Evolutionary conservation across 37 sponge, comb jelly and placozoan genomes (phyloP).

Genomic region (Beroe ovata): DNA sequence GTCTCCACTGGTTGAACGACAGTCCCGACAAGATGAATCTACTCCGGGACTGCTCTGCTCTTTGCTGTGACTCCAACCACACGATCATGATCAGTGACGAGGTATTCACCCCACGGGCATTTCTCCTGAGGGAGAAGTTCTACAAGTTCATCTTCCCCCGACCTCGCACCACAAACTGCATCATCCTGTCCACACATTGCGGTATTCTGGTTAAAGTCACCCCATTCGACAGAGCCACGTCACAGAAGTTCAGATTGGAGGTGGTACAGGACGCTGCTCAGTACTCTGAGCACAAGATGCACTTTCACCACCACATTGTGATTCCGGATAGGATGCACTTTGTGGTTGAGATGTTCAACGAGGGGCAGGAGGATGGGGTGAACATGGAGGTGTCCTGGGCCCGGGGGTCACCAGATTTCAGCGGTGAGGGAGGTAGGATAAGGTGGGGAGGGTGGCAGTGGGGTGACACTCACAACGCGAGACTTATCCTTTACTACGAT

Average conservation of each 20-base stretch:
- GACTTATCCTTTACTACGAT: neutral
- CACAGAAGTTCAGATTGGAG: neutral
- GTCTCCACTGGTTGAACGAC: constrained; percentile 34
- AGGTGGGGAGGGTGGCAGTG: constrained; percentile 28
- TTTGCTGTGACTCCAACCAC: neutral
- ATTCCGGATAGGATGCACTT: constrained; percentile 35
- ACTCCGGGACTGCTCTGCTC: neutral
- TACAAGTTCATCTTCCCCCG: constrained; percentile 32
- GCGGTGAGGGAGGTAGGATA: neutral
- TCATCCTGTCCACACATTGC: constrained; percentile 7
- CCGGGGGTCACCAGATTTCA: neutral
- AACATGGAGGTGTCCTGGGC: constrained; percentile 26
- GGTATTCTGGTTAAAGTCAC: neutral
- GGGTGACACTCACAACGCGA: constrained; percentile 27
- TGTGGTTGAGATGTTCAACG: constrained; percentile 43
- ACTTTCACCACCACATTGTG: neutral
- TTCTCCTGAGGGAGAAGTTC: neutral
- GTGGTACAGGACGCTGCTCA: neutral
- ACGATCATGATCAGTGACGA: constrained; percentile 5
- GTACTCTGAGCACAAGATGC: constrained; percentile 15
- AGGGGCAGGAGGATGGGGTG: constrained; percentile 5
- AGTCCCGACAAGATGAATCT: constrained; percentile 5
- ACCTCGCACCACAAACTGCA: constrained; percentile 25
- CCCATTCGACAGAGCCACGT: neutral
- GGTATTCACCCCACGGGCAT: neutral